Evolutionary conservation across 2,888 invertebrate genomes (phyloP), one percentile per base, ranked within the genome.

Genomic region (Athalia circularis): DNA sequence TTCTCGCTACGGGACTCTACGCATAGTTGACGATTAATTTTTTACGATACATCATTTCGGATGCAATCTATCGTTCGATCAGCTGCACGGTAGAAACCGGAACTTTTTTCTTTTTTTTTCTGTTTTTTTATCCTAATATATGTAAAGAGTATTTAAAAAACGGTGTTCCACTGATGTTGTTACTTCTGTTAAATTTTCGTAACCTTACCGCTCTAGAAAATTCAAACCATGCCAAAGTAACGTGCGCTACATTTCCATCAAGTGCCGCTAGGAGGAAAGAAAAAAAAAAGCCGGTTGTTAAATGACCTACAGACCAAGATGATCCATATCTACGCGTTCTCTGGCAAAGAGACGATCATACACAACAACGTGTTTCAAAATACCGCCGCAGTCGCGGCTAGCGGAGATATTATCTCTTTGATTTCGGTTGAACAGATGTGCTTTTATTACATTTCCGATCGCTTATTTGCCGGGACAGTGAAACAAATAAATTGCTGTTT

Each of bases 161-260:
- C 29, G 29, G 29, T 29, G 29, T 29, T 29, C 0, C 29, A 29
- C 29, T 29, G 29, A 0, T 29, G 29, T n/a, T 54, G n/a, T 54
- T 54, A 3, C 54, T 54, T 8, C 62, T 15, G 15, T 13, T 8
- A 62, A 62, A 13, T 13, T n/a, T 5, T 52, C 47, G 7, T 72
- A 72, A 72, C 70, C 70, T 72, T 59, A 47, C 70, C 70, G 70
- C 57, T 72, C 70, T 59, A 72, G 70, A 72, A 72, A 47, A 13
- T 59, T 50, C 54, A 8, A 59, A 72, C 70, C 57, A 47, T 59
- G 6, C 8, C n/a, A 4, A 47, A 59, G 57, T 72, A 59, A 50
- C 45, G 45, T 72, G 72, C 45, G 68, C 50, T 68, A 72, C 59
- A 47, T 57, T 72, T 72, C n/a, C 45, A 47, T 29, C n/a, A 48